Evolutionary conservation across 2,888 invertebrate species (phyloP), one percentile per base, ranked within the genome.

Genomic region (Pegoplata infirma): DNA sequence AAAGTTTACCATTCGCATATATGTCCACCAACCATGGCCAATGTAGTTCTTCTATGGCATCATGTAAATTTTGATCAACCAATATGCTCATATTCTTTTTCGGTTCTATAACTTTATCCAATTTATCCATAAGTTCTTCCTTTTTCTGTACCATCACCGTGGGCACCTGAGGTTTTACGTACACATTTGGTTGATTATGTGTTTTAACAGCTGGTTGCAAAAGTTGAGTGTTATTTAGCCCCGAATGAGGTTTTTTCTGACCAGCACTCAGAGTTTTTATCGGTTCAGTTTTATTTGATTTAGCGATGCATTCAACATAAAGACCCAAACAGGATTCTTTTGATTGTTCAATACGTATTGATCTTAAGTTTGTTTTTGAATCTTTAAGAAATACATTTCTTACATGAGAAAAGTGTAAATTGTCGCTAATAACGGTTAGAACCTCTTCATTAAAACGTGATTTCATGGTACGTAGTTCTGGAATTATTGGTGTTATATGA

Each of bases 21-120:
- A 96, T 90, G 83, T 94, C 93, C 0, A 93, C 94, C 83, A 93
- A 89, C 96, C 96, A 96, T 0, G 95, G 94, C 91, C 93, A 93
- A 56, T 89, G 87, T 25, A 86, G 79, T 73, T 87, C 88, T 72
- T 87, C 87, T 8, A 88, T 81, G 19, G 85, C 86, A 40, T 87
- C 84, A 25, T 89, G 85, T 17, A 89, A 75, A 55, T 87, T 82
- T 32, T 87, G 82, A 61, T 88, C 82, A 6, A 88, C 85, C 72
- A 88, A n/a, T 51, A 88, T 69, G 12, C 85, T 82, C 12, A 84
- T 82, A 59, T 88, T 88, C 25, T 83, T 85, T 66, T 85, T 86
- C 23, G 61, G 83, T 69, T 88, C 85, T 25, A 88, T 84, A 8
- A 86, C 63, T 32, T 81, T 75, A 4, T 85, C 81, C 67, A 88